Evolutionary conservation across 2,888 invertebrate genomes (phyloP).

Genomic region (Eurytoma adleriae): DNA sequence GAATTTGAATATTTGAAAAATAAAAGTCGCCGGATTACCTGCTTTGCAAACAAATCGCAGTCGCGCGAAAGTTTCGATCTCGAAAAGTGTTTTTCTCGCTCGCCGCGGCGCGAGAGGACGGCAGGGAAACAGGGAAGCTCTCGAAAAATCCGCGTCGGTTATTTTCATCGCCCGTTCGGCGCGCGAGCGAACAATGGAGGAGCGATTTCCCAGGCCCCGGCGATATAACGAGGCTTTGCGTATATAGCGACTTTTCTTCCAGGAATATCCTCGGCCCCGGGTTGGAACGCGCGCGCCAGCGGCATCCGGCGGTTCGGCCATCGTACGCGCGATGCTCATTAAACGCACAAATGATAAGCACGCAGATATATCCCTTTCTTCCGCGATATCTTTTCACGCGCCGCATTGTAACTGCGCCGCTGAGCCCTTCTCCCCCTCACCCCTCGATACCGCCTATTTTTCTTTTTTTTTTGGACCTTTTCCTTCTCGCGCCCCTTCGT

Average conservation of each 20-base stretch:
- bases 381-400: conserved; percentile 8
- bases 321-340: conserved; percentile 35
- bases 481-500: background rate
- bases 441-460: background rate
- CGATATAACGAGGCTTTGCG: conserved; percentile 36
- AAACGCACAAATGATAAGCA: conserved; percentile 46
- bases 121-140: background rate
- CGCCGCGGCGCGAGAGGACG: background rate
- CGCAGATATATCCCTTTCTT: conserved; percentile 18
- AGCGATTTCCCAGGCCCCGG: conserved; percentile 29
- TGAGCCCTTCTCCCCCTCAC: background rate
- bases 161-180: conserved; percentile 24
- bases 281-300: background rate
- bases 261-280: background rate
- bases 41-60: background rate
- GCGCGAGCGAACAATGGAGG: conserved; percentile 18
- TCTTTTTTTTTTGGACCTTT: background rate
- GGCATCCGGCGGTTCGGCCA: background rate
- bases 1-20: too few relatives aligned
- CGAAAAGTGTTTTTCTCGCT: background rate
- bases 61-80: background rate
- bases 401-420: background rate
- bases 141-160: conserved; percentile 29
- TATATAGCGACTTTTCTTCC: background rate
- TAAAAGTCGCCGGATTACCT: background rate